Evolutionary conservation across 2,797 vertebrate species (phyloP).

Genomic region (Siniperca undulata): DNA sequence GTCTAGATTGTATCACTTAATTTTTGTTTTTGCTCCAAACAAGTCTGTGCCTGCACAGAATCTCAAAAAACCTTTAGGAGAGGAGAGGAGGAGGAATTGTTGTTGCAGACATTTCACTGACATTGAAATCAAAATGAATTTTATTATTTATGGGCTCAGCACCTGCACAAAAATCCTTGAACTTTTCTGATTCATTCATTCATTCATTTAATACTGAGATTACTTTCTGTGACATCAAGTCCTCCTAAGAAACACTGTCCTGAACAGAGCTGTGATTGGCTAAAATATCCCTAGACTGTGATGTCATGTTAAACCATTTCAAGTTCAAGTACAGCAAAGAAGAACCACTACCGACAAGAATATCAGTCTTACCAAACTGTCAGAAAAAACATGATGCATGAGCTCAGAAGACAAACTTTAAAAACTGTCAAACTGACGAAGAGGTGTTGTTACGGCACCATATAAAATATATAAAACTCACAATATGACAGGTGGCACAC

Average conservation of each 20-base stretch:
- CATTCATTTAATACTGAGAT: neutral
- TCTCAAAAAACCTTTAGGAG: neutral
- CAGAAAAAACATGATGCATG: neutral
- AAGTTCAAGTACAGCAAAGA: constrained; percentile 16
- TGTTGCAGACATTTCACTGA: neutral
- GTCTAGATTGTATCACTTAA: neutral
- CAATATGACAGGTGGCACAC: neutral
- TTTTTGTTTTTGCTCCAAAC: constrained; percentile 6
- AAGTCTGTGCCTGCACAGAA: constrained; percentile 59
- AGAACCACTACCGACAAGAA: neutral
- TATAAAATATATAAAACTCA: neutral
- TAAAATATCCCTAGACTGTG: constrained; percentile 10
- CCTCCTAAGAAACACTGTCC: constrained; percentile 4
- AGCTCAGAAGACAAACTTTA: neutral
- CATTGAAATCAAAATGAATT: neutral
- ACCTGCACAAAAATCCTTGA: neutral
- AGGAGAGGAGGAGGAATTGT: neutral
- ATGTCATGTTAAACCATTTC: constrained; percentile 25
- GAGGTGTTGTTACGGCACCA: neutral
- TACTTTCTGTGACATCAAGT: neutral
- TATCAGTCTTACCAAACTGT: neutral
- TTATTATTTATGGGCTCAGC: neutral
- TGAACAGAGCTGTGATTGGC: constrained; percentile 32
- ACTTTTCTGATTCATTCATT: neutral
- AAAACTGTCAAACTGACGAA: neutral